Base-by-base conservation (phyloP, 2,888 invertebrate species). In the Noctua comes region DNA sequence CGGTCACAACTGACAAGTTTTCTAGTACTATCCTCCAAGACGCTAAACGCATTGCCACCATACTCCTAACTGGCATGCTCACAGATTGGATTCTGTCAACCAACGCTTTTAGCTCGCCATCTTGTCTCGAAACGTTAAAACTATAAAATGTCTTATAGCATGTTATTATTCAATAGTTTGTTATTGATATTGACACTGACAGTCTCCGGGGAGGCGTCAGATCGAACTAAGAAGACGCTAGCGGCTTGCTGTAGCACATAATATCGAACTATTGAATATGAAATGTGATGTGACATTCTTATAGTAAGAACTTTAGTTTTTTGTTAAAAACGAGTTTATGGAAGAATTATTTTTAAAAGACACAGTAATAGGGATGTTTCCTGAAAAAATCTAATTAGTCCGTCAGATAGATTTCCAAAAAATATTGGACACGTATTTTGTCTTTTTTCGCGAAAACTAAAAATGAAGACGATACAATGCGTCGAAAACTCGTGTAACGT, bases 21-120 rank as follows among this genome's bases (percentile, higher is more conserved):
- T 16, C 21, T 6, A 3, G 2, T 11, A 62, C 18, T 59, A 4
- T 77, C 73, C 27, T 5, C 10, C 8, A 59, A 31, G 0, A 75
- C 4, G 13, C 8, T 18, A 2, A 21, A 64, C n/a, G 31, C 75
- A 83, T 90, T 73, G 92, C 74, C 84, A 90, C 86, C 75, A 69
- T 88, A 91, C 57, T 21, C 57, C 71, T 85, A 90, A 91, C 90
- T 91, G 90, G 86, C 92, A 82, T 83, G 84, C 88, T 89, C 85
- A 81, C 84, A 92, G 92, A 95, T 94, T 95, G 93, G 92, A 94
- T 95, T 92, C 91, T 90, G 91, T 92, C 93, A 93, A 86, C 90
- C 89, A 90, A 80, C 82, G 93, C 92, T 94, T 92, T 93, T 90
- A 93, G 90, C 86, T 82, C 80, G 86, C 84, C 86, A 90, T 85